Conservation (phyloP, 2,797 vertebrate species). For the Pseudochaenichthys georgianus region DNA sequence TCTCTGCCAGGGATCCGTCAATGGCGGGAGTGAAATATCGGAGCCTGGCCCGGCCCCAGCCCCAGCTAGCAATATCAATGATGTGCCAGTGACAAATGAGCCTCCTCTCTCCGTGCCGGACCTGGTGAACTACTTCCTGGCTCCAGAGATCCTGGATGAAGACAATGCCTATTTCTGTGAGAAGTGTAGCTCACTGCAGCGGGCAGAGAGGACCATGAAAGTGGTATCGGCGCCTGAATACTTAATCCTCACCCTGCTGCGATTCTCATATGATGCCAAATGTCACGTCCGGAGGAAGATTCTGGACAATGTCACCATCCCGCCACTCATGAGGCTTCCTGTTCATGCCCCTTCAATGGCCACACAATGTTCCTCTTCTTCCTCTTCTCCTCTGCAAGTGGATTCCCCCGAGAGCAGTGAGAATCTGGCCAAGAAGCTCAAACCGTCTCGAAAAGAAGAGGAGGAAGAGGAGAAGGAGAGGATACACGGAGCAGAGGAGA, state of each 20-base stretch:
- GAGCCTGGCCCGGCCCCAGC: slow-evolving; percentile 60
- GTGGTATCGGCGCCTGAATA: slow-evolving; percentile 95
- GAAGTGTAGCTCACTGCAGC: slow-evolving; percentile 93
- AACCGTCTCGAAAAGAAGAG: slow-evolving; percentile 91
- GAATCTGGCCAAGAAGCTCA: slow-evolving; percentile 97
- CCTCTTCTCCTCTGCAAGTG: slow-evolving; percentile 85
- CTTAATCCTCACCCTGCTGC: slow-evolving; percentile 96
- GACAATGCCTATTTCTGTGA: slow-evolving; percentile 99
- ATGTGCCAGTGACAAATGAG: slow-evolving; percentile 65
- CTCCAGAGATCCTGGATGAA: slow-evolving; percentile 95
- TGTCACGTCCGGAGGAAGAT: slow-evolving; percentile 96
- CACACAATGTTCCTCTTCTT: slow-evolving; percentile 55
- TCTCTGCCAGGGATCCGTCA: slow-evolving; percentile 83
- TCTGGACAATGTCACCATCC: slow-evolving; percentile 94
- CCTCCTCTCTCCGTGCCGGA: slow-evolving; percentile 91
- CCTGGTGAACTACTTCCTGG: slow-evolving; percentile 96
- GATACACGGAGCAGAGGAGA: slow-evolving; percentile 66
- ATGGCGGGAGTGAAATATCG: slow-evolving; percentile 83
- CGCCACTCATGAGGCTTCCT: slow-evolving; percentile 90
- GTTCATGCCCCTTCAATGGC: slow-evolving; percentile 64
- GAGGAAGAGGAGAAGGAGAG: slow-evolving; percentile 65
- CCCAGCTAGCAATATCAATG: slow-evolving; percentile 41
- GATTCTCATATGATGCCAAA: slow-evolving; percentile 97
- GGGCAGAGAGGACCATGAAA: slow-evolving; percentile 95
- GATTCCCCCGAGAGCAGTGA: slow-evolving; percentile 91